Conservation (phyloP, 37 sponge, comb jelly and placozoan species). For the Hormiphora californensis region DNA sequence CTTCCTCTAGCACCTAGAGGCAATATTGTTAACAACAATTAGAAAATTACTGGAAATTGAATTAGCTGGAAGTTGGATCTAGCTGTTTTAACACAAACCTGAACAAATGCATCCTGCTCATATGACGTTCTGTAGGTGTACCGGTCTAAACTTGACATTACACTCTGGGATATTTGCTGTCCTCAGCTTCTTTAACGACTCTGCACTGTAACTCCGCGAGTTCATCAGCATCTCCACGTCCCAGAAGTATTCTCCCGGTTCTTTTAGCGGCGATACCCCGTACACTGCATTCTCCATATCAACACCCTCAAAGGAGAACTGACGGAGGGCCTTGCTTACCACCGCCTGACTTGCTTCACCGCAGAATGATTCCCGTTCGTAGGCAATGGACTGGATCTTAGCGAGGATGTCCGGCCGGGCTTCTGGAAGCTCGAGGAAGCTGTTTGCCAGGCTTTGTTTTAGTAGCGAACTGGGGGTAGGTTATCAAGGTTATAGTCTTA, state of each 20-base stretch:
- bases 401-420: background rate
- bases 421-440: slow-evolving; percentile 33
- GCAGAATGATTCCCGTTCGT: slow-evolving; percentile 42
- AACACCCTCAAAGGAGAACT: slow-evolving; percentile 22
- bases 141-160: background rate
- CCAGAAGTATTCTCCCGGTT: slow-evolving; percentile 12
- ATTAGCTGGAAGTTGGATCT: too few species aligned
- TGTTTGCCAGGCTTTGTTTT: background rate
- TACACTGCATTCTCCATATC: background rate
- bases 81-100: background rate
- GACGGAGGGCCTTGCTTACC: slow-evolving; percentile 45
- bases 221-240: slow-evolving; percentile 34
- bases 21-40: background rate
- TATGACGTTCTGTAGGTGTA: slow-evolving; percentile 3
- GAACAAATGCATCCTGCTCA: slow-evolving; percentile 18
- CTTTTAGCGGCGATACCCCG: background rate
- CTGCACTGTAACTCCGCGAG: background rate
- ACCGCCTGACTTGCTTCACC: background rate
- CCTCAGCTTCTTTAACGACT: background rate
- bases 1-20: background rate
- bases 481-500: background rate
- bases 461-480: slow-evolving; percentile 9
- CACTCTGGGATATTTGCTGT: background rate
- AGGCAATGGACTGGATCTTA: slow-evolving; percentile 28
- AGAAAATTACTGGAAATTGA: background rate